Conservation (phyloP, 2,797 vertebrate genomes). For the Chanos chanos region DNA sequence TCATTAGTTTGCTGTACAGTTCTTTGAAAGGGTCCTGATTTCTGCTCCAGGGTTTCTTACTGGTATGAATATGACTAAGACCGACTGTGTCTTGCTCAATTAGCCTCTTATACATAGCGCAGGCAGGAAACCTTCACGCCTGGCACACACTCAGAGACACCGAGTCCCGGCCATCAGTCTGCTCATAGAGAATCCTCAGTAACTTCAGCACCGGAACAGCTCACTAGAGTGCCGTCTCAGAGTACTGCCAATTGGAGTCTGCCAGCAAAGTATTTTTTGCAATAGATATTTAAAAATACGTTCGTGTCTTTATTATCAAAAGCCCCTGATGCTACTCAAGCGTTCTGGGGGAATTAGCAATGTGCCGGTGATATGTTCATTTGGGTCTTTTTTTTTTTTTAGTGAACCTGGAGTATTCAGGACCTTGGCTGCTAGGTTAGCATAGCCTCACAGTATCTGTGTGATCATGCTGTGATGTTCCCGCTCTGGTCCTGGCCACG, state of each 20-base stretch:
- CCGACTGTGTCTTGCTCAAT: too few relatives aligned
- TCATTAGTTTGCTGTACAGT: too few relatives aligned
- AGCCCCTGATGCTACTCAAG: too few relatives aligned
- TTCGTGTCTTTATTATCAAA: too few relatives aligned
- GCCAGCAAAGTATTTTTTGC: constrained; percentile 3
- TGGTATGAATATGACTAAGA: too few relatives aligned
- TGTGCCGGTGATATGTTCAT: too few relatives aligned
- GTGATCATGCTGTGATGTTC: constrained; percentile 47
- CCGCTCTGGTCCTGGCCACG: constrained; percentile 28
- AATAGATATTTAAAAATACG: background rate
- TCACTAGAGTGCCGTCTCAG: background rate
- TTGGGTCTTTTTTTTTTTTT: too few relatives aligned
- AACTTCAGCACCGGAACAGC: constrained; percentile 8
- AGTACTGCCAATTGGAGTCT: constrained; percentile 15
- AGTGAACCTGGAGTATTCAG: too few relatives aligned
- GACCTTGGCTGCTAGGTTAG: constrained; percentile 38
- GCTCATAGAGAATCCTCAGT: constrained; percentile 14
- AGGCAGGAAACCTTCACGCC: background rate
- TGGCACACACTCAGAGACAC: constrained; percentile 5
- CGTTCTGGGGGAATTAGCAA: too few relatives aligned
- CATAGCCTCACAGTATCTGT: constrained; percentile 30
- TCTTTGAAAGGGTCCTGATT: too few relatives aligned
- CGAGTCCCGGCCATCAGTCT: constrained; percentile 19
- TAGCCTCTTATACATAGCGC: too few relatives aligned
- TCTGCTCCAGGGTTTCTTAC: too few relatives aligned